A percentile compares a stretch with the other conserved stretches of the same genome.
Conservation (phyloP, 2,113 vertebrate species). For the Dasyprocta punctata region DNA sequence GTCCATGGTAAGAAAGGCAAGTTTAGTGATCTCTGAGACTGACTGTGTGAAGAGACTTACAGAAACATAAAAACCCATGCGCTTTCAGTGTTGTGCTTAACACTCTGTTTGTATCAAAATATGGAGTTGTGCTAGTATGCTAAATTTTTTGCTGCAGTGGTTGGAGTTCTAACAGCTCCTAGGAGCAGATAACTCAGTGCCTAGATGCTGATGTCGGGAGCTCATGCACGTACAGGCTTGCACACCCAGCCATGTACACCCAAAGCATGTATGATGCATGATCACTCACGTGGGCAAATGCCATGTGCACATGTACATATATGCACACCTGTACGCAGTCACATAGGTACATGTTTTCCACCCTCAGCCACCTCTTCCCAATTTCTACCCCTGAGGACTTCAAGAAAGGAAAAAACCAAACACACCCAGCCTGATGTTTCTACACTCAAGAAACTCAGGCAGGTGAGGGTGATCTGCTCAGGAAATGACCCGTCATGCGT, state of each 20-base stretch:
- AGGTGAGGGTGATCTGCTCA: not conserved
- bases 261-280: not conserved
- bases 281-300: not conserved
- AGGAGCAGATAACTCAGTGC: conserved; percentile 5
- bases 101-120: conserved; percentile 32
- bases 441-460: no score
- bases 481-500: not conserved
- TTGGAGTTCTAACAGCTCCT: not conserved
- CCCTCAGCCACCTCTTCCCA: not conserved
- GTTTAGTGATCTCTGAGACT: not conserved
- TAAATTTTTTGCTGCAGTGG: not conserved
- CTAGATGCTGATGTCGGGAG: not conserved
- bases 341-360: accelerated
- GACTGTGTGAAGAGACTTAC: not conserved
- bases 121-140: not conserved
- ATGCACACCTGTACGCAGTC: not conserved
- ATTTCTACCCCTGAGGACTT: not conserved
- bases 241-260: no score
- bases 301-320: not conserved
- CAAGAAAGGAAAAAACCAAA: not conserved
- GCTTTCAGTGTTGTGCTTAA: not conserved
- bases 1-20: not conserved
- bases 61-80: not conserved
- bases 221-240: not conserved
- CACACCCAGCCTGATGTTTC: accelerated